A percentile compares a stretch with the other conserved stretches of the same genome.
phyloP scores from a whole-genome alignment of 1,140 invertebrate genomes.

The Lineus longissimus region DNA sequence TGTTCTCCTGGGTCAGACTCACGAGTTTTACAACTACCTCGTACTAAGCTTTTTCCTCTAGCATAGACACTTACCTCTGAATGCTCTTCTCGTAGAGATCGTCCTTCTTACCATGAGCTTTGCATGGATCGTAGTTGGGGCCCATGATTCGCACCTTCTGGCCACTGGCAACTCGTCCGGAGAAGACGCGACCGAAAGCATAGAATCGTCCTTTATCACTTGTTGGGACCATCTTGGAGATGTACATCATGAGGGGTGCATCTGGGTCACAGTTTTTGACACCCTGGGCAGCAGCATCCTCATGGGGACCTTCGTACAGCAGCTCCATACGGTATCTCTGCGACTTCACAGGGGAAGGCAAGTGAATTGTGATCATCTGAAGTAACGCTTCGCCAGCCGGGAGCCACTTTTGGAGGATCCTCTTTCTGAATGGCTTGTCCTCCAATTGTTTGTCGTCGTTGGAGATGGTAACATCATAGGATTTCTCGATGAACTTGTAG shows the following conservation, averaged over 20 bases:
- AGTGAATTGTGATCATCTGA: slow-evolving; percentile 99
- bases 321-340: slow-evolving; percentile 99
- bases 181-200: slow-evolving; percentile 99
- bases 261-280: slow-evolving; percentile 89
- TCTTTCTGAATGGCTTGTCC: slow-evolving; percentile 55
- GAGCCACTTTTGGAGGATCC: slow-evolving; percentile 96
- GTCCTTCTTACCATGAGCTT: slow-evolving; percentile 99
- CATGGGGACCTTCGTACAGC: slow-evolving; percentile 79
- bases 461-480: slow-evolving; percentile 87
- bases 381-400: slow-evolving; percentile 98
- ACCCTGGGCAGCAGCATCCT: slow-evolving; percentile 92
- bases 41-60: too few relatives aligned
- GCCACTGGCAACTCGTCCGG: slow-evolving; percentile 89
- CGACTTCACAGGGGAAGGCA: slow-evolving; percentile 97
- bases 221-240: slow-evolving; percentile 99
- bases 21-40: neutral
- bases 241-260: slow-evolving; percentile 99
- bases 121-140: slow-evolving; percentile 94
- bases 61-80: slow-evolving; percentile 71
- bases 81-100: slow-evolving; percentile 97
- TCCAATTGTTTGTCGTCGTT: slow-evolving; percentile 95
- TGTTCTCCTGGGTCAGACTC: too few relatives aligned
- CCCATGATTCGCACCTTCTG: slow-evolving; percentile 79
- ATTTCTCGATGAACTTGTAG: slow-evolving; percentile 60
- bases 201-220: slow-evolving; percentile 99